A percentile compares a stretch with the other conserved stretches of the same genome.
Conservation (phyloP, 2,888 invertebrate genomes). For the Stictocephala bisonia region DNA sequence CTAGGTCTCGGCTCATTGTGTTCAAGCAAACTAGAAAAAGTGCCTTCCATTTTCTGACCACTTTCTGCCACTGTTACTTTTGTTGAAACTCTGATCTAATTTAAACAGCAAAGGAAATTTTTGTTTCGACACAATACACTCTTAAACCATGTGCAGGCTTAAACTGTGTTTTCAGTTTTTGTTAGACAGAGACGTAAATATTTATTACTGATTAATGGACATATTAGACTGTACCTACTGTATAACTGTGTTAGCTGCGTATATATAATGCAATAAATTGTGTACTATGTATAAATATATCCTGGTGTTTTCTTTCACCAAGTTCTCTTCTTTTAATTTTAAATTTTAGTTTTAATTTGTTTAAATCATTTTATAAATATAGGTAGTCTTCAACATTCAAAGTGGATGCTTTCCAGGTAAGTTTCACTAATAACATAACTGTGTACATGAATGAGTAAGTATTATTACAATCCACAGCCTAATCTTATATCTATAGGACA, state of each 20-base stretch:
- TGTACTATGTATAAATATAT: slow-evolving; percentile 48
- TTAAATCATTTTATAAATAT: too few species aligned
- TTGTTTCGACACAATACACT: slow-evolving; percentile 29
- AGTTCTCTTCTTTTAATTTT: too few species aligned
- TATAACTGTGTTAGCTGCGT: slow-evolving; percentile 59
- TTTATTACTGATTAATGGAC: slow-evolving; percentile 56
- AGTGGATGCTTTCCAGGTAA: too few species aligned
- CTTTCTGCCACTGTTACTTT: slow-evolving; percentile 49
- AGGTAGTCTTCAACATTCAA: too few species aligned
- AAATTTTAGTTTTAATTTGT: too few species aligned
- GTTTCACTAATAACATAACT: too few species aligned
- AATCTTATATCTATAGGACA: too few species aligned
- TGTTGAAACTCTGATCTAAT: slow-evolving; percentile 34
- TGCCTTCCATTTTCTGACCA: slow-evolving; percentile 59
- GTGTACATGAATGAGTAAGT: too few species aligned
- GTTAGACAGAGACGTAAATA: slow-evolving; percentile 46
- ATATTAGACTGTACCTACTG: slow-evolving; percentile 57
- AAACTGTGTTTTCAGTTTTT: slow-evolving; percentile 36
- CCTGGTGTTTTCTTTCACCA: too few species aligned
- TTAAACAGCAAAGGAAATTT: slow-evolving; percentile 35
- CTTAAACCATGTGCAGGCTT: slow-evolving; percentile 34
- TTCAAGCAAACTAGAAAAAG: slow-evolving; percentile 55
- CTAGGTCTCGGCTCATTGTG: slow-evolving; percentile 52
- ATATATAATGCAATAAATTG: slow-evolving; percentile 57
- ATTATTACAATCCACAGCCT: too few species aligned